Evolutionary conservation across 2,797 vertebrate species (phyloP).

Genomic region (Scyliorhinus canicula): DNA sequence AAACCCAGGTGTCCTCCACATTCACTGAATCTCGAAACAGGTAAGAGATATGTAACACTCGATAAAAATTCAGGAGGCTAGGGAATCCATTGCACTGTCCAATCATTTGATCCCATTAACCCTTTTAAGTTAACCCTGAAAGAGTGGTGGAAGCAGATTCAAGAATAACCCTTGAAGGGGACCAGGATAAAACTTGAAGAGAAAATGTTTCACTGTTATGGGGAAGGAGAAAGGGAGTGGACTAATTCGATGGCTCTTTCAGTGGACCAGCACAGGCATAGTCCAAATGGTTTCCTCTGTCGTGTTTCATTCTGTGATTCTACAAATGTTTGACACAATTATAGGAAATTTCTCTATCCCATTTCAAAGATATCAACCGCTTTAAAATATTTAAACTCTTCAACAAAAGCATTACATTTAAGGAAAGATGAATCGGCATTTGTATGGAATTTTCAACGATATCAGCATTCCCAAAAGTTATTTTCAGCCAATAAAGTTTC

Average conservation of each 20-base stretch:
- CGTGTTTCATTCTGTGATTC: neutral
- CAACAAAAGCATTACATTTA: neutral
- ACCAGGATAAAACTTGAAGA: neutral
- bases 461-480: neutral
- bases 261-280: neutral
- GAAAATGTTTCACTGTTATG: neutral
- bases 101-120: neutral
- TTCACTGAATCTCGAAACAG: constrained; percentile 82
- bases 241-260: neutral
- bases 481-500: neutral
- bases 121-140: neutral
- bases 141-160: neutral
- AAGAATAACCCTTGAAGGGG: neutral
- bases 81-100: neutral
- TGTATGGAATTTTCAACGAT: neutral
- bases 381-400: neutral
- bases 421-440: neutral
- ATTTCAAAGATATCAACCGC: neutral
- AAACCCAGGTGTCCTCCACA: constrained; percentile 76
- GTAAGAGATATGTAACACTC: constrained; percentile 54
- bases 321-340: neutral
- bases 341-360: neutral
- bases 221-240: neutral
- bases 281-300: neutral
- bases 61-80: neutral